These are phyloP conservation scores for Delphinapterus leucas DNA, from an alignment of 2,113 vertebrate species.

Conservation along the genomic window DNA sequence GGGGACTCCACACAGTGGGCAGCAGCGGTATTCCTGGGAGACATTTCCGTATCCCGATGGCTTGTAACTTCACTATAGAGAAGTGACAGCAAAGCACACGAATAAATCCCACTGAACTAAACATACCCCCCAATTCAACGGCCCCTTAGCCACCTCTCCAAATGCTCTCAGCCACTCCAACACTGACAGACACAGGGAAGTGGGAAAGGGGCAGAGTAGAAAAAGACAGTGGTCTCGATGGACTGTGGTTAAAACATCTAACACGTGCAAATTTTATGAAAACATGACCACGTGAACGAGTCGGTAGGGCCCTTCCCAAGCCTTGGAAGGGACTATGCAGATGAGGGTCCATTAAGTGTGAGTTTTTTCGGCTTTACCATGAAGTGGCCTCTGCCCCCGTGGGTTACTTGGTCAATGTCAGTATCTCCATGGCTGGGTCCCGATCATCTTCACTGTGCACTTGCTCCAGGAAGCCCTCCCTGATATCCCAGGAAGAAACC, in stretches of 20 bases:
- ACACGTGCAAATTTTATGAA: background rate
- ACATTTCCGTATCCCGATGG: rapidly evolving
- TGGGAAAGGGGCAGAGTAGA: background rate
- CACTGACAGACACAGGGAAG: background rate
- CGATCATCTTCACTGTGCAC: too few species aligned
- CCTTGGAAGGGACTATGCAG: background rate
- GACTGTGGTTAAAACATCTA: background rate
- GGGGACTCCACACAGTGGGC: too few species aligned
- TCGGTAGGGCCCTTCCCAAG: background rate
- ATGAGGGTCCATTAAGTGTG: background rate
- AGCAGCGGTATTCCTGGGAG: background rate
- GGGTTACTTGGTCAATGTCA: background rate
- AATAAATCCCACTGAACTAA: background rate
- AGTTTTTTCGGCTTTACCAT: background rate
- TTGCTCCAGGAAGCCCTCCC: background rate
- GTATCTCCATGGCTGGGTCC: background rate
- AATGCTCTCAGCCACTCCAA: background rate
- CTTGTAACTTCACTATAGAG: background rate
- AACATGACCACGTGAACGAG: background rate
- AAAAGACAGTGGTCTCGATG: background rate
- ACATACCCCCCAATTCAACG: background rate
- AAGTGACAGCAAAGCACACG: background rate
- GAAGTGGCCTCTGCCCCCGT: background rate
- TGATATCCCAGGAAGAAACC: background rate
- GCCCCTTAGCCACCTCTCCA: background rate